Evolutionary conservation across 2,797 vertebrate species (phyloP).

Genomic region (Dromococcyx pavoninus): DNA sequence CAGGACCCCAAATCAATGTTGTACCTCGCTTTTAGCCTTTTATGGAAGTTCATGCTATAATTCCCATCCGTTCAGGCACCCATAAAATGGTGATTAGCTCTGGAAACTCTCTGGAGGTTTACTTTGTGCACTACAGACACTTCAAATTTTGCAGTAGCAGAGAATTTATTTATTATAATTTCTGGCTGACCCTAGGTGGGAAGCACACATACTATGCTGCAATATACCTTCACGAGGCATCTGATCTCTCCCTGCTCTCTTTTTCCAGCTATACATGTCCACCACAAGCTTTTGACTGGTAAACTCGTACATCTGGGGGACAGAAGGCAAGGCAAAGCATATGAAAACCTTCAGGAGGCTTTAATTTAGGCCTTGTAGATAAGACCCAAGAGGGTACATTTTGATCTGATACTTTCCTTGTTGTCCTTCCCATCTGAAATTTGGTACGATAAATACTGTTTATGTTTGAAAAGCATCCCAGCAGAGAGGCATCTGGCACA

Average conservation of each 20-base stretch:
- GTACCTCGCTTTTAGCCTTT: background rate
- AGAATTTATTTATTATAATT: background rate
- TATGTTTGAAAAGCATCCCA: background rate
- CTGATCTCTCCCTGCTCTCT: background rate
- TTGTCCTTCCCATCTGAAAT: background rate
- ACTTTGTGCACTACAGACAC: background rate
- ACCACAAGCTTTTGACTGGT: background rate
- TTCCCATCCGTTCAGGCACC: background rate
- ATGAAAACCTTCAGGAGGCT: background rate
- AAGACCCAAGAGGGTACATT: background rate
- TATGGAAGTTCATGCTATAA: background rate
- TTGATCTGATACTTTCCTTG: background rate
- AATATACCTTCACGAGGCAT: background rate
- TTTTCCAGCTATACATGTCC: accelerated
- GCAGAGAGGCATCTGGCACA: background rate
- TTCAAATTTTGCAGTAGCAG: background rate
- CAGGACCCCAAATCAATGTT: background rate
- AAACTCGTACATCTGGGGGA: background rate
- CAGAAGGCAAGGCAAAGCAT: background rate
- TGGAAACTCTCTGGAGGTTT: background rate
- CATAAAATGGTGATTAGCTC: background rate
- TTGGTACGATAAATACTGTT: background rate
- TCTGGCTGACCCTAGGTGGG: background rate
- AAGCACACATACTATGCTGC: background rate
- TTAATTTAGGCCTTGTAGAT: background rate